Percentiles rank a stretch among this genome's conserved stretches.
phyloP scores from a whole-genome alignment of 2,797 vertebrate species.

The Clamator glandarius region DNA sequence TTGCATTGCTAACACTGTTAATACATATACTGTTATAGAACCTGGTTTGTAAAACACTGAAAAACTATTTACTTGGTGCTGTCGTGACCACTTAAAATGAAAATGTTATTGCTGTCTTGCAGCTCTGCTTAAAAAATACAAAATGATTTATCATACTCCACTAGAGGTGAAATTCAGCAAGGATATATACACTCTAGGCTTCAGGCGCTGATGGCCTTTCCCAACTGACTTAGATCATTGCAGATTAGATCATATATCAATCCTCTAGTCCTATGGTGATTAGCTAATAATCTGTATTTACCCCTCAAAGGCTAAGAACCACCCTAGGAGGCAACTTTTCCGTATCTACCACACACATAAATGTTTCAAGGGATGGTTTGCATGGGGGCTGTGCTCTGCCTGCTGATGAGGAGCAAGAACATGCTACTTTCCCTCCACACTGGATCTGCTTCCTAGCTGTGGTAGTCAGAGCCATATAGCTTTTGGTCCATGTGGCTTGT shows the following conservation, averaged over 20 bases:
- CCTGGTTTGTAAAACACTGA: conserved; percentile 16
- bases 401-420: not conserved
- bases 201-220: not conserved
- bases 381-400: not conserved
- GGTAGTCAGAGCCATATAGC: not conserved
- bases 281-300: not conserved
- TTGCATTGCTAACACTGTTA: not conserved
- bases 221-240: not conserved
- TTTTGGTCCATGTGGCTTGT: accelerated
- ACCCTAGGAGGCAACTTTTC: not conserved
- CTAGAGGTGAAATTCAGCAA: not conserved
- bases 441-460: accelerated
- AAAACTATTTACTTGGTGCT: conserved; percentile 14
- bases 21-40: not conserved
- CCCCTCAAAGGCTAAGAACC: not conserved
- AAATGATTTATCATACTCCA: not conserved
- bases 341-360: accelerated
- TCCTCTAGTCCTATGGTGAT: not conserved
- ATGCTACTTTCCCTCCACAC: not conserved
- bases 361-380: not conserved
- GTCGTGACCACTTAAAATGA: not conserved
- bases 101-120: not conserved
- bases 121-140: not conserved
- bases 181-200: not conserved
- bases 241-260: not conserved